Evolutionary conservation across 2,888 invertebrate genomes (phyloP).

Genomic region (Macropis europaea): DNA sequence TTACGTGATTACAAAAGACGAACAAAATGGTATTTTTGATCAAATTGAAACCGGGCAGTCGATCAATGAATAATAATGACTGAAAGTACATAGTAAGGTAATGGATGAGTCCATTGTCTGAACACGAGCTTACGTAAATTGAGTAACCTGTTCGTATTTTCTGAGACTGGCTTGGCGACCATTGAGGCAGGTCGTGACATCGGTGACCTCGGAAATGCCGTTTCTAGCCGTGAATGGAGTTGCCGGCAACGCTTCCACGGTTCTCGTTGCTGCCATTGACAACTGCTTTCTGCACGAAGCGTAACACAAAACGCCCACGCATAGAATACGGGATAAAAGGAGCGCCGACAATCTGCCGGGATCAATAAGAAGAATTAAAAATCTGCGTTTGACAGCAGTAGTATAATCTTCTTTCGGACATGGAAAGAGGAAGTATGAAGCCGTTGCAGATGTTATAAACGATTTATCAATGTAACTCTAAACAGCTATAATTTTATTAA

Average conservation of each 20-base stretch:
- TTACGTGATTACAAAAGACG: no score
- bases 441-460: no score
- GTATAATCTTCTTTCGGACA: not conserved
- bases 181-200: conserved; percentile 68
- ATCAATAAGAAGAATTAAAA: not conserved
- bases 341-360: not conserved
- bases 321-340: conserved; percentile 3
- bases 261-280: conserved; percentile 17
- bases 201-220: conserved; percentile 57
- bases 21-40: no score
- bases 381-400: not conserved
- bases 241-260: conserved; percentile 7
- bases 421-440: not conserved
- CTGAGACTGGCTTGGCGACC: conserved; percentile 68
- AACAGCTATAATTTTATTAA: no score
- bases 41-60: no score
- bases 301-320: not conserved
- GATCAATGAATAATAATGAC: no score
- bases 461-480: no score
- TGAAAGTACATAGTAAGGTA: no score
- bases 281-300: conserved; percentile 10
- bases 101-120: no score
- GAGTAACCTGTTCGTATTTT: conserved; percentile 63
- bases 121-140: no score
- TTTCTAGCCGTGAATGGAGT: conserved; percentile 54